phyloP scores from a whole-genome alignment of 2,888 invertebrate genomes.

The Dusona sp. region DNA sequence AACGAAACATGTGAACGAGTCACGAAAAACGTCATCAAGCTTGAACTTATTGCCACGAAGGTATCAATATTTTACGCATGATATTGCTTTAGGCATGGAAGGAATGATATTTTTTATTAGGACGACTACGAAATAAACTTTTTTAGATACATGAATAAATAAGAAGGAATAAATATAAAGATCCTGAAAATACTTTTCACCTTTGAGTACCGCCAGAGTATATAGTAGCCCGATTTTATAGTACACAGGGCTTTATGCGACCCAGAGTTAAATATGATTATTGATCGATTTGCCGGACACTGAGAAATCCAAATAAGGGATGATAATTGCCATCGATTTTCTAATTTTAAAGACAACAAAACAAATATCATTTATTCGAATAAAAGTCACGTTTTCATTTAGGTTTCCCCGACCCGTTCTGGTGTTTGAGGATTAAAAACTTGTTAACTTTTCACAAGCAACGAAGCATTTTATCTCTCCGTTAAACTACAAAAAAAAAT shows the following conservation, averaged over 20 bases:
- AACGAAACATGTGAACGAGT: background rate
- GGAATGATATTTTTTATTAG: background rate
- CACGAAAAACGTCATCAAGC: constrained; percentile 26
- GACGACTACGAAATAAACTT: background rate
- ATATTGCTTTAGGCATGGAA: background rate
- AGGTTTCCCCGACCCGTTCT: background rate
- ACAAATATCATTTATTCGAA: background rate
- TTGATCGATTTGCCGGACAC: background rate
- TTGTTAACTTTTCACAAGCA: background rate
- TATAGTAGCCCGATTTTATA: background rate
- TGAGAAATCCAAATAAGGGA: background rate
- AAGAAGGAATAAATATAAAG: background rate
- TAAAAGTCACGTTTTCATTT: too few relatives aligned
- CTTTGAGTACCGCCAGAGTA: background rate
- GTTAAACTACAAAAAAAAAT: background rate
- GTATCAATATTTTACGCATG: background rate
- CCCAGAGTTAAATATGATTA: background rate
- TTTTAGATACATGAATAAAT: background rate
- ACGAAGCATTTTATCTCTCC: background rate
- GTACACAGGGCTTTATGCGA: background rate
- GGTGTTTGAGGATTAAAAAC: background rate
- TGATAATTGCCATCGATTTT: background rate
- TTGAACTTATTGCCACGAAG: background rate
- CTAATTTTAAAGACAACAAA: background rate
- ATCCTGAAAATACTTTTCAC: background rate